Evolutionary conservation across 2,113 vertebrate genomes (phyloP).

Genomic region (Tachuris rubrigastra): DNA sequence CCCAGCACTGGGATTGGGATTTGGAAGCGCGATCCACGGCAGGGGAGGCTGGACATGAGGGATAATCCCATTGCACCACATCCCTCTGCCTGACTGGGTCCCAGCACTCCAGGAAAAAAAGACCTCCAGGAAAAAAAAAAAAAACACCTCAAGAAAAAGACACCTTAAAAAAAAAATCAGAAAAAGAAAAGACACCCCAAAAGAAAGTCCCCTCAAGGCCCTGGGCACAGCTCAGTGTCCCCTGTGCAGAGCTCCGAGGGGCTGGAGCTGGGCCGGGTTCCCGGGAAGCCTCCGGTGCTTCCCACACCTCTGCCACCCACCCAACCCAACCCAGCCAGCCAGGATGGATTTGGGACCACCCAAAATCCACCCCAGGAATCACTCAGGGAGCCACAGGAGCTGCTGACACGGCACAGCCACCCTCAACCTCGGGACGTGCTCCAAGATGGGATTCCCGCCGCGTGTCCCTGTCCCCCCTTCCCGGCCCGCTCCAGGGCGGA

Average conservation of each 20-base stretch:
- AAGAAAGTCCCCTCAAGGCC: neutral
- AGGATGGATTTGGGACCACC: neutral
- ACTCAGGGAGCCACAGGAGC: accelerated
- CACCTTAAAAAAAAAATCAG: too few species aligned
- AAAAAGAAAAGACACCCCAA: neutral
- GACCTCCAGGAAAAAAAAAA: neutral
- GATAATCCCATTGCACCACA: accelerated
- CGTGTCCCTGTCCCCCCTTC: accelerated
- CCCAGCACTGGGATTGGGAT: neutral
- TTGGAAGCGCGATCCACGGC: neutral
- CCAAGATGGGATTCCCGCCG: too few species aligned
- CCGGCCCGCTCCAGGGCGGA: neutral
- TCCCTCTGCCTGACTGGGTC: neutral
- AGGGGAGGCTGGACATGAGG: neutral
- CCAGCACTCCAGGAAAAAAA: neutral
- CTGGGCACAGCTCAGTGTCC: neutral
- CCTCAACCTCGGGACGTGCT: too few species aligned
- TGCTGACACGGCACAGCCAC: neutral
- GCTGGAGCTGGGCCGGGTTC: neutral
- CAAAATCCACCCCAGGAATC: neutral
- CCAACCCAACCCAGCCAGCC: neutral
- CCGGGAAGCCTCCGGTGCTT: neutral
- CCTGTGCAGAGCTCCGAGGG: neutral
- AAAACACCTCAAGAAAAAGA: too few species aligned
- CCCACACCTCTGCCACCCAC: neutral